Conservation (phyloP, 2,113 vertebrate species). For the Nycticorax nycticorax region DNA sequence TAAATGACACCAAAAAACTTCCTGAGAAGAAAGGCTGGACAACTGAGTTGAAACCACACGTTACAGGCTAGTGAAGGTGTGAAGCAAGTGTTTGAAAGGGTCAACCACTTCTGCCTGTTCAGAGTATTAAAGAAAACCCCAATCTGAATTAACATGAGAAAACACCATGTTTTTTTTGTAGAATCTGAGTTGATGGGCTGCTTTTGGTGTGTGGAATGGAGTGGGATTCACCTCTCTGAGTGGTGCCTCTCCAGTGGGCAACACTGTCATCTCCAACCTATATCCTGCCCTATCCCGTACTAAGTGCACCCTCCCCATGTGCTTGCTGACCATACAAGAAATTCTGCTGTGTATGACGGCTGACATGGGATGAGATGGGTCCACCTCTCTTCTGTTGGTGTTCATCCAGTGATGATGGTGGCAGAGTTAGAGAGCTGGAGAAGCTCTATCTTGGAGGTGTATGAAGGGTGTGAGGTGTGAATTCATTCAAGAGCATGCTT, state of each 20-base stretch:
- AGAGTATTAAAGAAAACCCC: background rate
- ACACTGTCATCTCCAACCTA: background rate
- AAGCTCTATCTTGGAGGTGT: background rate
- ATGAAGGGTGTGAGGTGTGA: background rate
- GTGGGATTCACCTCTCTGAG: background rate
- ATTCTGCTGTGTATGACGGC: background rate
- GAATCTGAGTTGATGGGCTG: background rate
- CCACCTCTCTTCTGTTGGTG: background rate
- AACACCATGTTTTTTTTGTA: background rate
- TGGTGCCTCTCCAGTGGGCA: background rate
- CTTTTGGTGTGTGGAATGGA: background rate
- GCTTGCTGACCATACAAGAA: background rate
- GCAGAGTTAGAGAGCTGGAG: background rate
- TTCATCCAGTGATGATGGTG: background rate
- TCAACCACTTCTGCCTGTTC: background rate
- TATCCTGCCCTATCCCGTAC: background rate
- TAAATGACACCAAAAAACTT: background rate
- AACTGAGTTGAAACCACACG: background rate
- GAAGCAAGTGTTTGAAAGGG: background rate
- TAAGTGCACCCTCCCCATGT: fast-evolving
- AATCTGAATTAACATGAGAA: background rate
- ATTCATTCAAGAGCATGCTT: background rate
- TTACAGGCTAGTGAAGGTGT: background rate
- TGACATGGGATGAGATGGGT: background rate
- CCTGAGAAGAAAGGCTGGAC: background rate